Base-by-base conservation (phyloP, 2,797 vertebrate species). In the Sebastes dallii region DNA sequence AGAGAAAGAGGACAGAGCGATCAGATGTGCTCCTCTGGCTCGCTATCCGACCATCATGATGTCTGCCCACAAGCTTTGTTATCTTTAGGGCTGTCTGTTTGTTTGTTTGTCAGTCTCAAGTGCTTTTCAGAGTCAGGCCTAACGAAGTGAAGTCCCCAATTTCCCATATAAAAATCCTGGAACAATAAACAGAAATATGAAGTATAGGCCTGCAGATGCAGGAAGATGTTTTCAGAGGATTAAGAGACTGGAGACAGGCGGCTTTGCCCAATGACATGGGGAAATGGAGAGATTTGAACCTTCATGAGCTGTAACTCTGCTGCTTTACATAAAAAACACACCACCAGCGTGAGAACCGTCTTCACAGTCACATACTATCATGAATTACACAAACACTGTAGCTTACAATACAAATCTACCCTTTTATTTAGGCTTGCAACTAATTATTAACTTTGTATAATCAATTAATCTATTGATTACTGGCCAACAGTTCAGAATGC, bases 161-260 rank as follows among this genome's bases (percentile, higher is more conserved):
- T 94, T 93, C 91, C 90, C 90, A 93, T 87, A 88, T 86, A 77
- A 92, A 89, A 91, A 83, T 74, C 90, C 81, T 77, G 54, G 11
- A 92, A 84, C 82, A 95, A 95, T 87, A 95, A 95, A 95, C 93
- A 93, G 80, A 90, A 90, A 89, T 89, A 84, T 87, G 73, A 88
- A 90, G 79, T 87, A 71, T 74, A 75, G 86, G 87, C 81, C 80
- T 59, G 80, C 73, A 78, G 86, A 91, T 75, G 90, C 78, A 78
- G 64, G 73, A 81, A 82, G 84, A 89, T 94, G 91, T 94, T 94
- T 94, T 91, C 22, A 52, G 85, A 94, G 90, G 92, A 91, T 93
- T 93, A 93, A 62, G 79, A 64, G 75, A 78, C 80, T 91, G 89
- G 91, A 94, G 92, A 91, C 92, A 88, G 90, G 71, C 83, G 58